Evolutionary conservation across 2,888 invertebrate genomes (phyloP).

Genomic region (Ecliptopera silaceata): DNA sequence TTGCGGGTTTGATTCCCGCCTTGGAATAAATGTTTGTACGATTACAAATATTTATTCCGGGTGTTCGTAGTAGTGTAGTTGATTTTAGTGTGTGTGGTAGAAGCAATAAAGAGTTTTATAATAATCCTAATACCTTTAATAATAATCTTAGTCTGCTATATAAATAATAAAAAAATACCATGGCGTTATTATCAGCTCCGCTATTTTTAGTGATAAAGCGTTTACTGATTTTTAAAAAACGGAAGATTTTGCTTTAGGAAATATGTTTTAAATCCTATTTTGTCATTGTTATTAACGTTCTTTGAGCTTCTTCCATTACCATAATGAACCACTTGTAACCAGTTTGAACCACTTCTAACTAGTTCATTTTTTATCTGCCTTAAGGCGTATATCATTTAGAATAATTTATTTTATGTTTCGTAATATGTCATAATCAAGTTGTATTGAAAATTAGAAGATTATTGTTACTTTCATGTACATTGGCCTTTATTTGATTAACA

Average conservation of each 20-base stretch:
- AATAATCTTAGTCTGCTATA: too few species aligned
- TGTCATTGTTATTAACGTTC: conserved; percentile 2
- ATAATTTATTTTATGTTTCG: conserved; percentile 3
- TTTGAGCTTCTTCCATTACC: conserved; percentile 2
- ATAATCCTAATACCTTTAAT: too few species aligned
- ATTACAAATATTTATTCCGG: too few species aligned
- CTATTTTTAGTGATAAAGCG: not conserved
- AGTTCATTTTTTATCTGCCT: conserved; percentile 5
- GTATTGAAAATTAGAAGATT: not conserved
- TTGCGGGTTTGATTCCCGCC: too few species aligned
- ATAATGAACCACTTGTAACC: conserved; percentile 6
- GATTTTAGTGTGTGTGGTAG: too few species aligned
- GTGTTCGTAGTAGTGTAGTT: too few species aligned
- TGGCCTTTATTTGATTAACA: too few species aligned
- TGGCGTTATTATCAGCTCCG: too few species aligned
- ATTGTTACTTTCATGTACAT: not conserved
- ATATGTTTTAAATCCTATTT: conserved; percentile 15
- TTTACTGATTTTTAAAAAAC: not conserved
- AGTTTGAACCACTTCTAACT: conserved; percentile 7
- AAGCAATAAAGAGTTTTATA: too few species aligned
- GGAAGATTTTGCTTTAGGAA: not conserved
- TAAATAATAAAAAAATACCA: too few species aligned
- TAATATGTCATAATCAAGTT: not conserved
- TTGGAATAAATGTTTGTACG: too few species aligned
- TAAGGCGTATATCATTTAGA: not conserved